Evolutionary conservation across 2,888 invertebrate species (phyloP), one percentile per base, ranked within the genome.

Genomic region (Acleris emargana): DNA sequence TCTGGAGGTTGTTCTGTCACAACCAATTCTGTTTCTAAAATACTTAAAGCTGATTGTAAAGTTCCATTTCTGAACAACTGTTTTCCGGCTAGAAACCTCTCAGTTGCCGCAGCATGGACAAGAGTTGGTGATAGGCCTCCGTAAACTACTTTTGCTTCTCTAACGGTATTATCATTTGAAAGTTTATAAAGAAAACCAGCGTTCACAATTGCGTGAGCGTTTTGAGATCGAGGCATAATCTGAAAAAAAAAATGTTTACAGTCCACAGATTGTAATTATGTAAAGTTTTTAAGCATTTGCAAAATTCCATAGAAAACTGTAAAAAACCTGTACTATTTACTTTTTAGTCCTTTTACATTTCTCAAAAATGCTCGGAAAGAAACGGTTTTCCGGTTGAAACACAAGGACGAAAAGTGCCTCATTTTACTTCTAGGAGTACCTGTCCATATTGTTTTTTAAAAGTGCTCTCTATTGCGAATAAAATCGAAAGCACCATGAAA

Each of bases 141-240:
- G 69, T 88, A 94, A 2, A 93, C 91, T 18, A 95, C 87, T 53
- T 83, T 81, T 3, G 94, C 93, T 17, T 79, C 78, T 22, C 79
- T 70, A 1, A 93, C 81, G 17, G 84, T 82, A 69, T 86, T 69
- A 67, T 74, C 76, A 69, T 57, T 32, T n/a, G 86, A 72, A 53
- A 95, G 72, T 78, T 93, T 90, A 60, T 94, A 87, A 2, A 94
- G 81, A 76, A 95, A 95, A 20, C 94, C 95, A 20, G 95, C 95
- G 75, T 95, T 95, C 0, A 96, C 94, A 69, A 94, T 93, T 0
- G 95, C 95, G 75, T 95, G 95, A 0, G 95, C 93, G 76, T 95
- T 95, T 82, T 95, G 95, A 7, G 94, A 93, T 69, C 95, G 84
- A 1, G 94, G 93, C 91, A 94, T 94, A 59, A 95, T 94, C 95